Evolutionary conservation across 2,888 invertebrate genomes (phyloP).

Genomic region (Tenthredo notha): DNA sequence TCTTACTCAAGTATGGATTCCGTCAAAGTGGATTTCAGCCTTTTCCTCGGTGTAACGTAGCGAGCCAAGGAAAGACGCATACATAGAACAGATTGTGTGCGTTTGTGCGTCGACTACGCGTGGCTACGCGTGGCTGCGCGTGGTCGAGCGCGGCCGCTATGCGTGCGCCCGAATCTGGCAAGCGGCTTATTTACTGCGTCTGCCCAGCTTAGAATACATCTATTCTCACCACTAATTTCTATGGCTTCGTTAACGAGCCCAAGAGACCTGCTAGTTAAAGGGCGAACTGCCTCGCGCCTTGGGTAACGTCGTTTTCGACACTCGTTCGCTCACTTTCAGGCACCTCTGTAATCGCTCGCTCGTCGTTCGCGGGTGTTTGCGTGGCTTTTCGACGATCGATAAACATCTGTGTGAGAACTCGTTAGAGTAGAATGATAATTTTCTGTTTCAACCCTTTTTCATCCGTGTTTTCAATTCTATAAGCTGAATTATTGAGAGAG

Average conservation of each 20-base stretch:
- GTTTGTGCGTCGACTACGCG: constrained; percentile 24
- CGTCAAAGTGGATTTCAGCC: constrained; percentile 49
- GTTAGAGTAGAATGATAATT: constrained; percentile 36
- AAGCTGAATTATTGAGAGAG: background rate
- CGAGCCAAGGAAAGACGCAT: constrained; percentile 32
- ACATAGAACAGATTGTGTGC: background rate
- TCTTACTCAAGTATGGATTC: constrained; percentile 48
- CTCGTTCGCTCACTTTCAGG: constrained; percentile 51
- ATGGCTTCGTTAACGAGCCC: constrained; percentile 52
- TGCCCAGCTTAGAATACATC: constrained; percentile 51
- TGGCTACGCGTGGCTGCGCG: constrained; percentile 49
- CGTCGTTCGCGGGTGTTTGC: constrained; percentile 34
- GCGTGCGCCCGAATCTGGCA: constrained; percentile 51
- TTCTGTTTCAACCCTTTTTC: constrained; percentile 17
- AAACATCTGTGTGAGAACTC: constrained; percentile 43
- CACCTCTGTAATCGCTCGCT: constrained; percentile 45
- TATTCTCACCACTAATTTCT: constrained; percentile 52
- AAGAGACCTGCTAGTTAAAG: constrained; percentile 42
- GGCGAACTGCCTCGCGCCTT: constrained; percentile 49
- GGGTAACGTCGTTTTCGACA: constrained; percentile 48
- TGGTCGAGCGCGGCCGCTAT: constrained; percentile 38
- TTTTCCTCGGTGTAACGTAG: background rate
- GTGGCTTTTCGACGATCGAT: constrained; percentile 48
- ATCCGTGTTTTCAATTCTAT: background rate
- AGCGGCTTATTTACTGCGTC: constrained; percentile 51